Evolutionary conservation across 2,888 invertebrate species (phyloP), one percentile per base, ranked within the genome.

Genomic region (Villa cingulata): DNA sequence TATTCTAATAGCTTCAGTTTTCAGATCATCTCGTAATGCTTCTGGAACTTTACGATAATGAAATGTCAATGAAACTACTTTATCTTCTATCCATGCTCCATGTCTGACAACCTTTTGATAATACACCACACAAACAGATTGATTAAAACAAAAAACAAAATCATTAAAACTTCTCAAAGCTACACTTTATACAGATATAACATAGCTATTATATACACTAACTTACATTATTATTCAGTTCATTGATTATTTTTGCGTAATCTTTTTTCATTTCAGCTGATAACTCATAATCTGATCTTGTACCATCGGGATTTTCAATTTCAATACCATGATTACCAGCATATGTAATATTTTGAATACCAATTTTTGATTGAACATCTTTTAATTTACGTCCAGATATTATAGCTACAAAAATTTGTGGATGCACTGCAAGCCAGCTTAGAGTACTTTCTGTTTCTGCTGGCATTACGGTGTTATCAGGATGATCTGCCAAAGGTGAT

Each of bases 61-160:
- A 63, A 78, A 83, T 6, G 84, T 83, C 39, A 83, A 63, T 1
- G 83, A 70, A 0, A 81, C 79, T 3, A 76, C 79, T 61, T 84
- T 84, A 60, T 83, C 82, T 60, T 84, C 84, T 1, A 83, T 81
- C 83, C 83, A 83, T 1, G 82, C 82, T 5, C 82, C 82, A 51
- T 82, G 77, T 52, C 67, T 70, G 56, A 76, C 77, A 1, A 79
- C 72, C 74, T 74, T 23, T 14, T n/a, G n/a, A n/a, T n/a, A n/a
- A n/a, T n/a, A n/a, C n/a, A n/a, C n/a, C 3, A n/a, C n/a, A n/a
- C n/a, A n/a, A n/a, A n/a, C n/a, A n/a, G n/a, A n/a, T n/a, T n/a
- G n/a, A n/a, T n/a, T n/a, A n/a, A 34, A 46, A 41, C 14, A 45
- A n/a, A 36, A 23, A 29, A 49, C 34, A 23, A 49, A 39, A 29